Percentiles rank a stretch among this genome's conserved stretches.
Conservation (phyloP, 2,113 vertebrate genomes). For the Lampris megalopsis region DNA sequence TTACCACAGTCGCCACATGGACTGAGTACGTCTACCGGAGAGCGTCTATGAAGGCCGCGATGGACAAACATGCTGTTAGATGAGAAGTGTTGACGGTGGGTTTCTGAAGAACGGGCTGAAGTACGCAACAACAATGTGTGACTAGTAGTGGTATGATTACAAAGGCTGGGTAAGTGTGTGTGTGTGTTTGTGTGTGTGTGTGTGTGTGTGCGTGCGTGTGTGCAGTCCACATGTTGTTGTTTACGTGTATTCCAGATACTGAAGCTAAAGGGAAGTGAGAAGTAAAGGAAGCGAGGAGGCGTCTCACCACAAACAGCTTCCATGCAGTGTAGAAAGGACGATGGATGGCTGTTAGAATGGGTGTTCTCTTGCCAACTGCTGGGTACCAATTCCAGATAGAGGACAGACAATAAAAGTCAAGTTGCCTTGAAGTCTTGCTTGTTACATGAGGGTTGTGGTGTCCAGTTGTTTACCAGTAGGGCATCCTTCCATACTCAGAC, state of each 20-base stretch:
- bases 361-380: background rate
- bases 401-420: background rate
- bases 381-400: background rate
- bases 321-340: background rate
- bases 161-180: background rate
- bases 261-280: conserved; percentile 29
- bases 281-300: conserved; percentile 47
- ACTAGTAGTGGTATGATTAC: conserved; percentile 12
- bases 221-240: conserved; percentile 13
- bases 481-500: no score
- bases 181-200: conserved; percentile 15
- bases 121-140: conserved; percentile 27
- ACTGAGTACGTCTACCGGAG: no score
- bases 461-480: background rate
- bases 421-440: background rate
- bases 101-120: conserved; percentile 13
- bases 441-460: conserved; percentile 15
- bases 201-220: conserved; percentile 18
- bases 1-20: no score
- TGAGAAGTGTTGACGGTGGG: conserved; percentile 19
- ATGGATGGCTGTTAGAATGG: no score
- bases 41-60: no score
- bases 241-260: conserved; percentile 22
- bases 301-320: conserved; percentile 21
- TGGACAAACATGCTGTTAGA: background rate